A percentile compares a stretch with the other conserved stretches of the same genome.
Conservation (phyloP, 2,888 invertebrate species). For the Drosophila atroscutellata region DNA sequence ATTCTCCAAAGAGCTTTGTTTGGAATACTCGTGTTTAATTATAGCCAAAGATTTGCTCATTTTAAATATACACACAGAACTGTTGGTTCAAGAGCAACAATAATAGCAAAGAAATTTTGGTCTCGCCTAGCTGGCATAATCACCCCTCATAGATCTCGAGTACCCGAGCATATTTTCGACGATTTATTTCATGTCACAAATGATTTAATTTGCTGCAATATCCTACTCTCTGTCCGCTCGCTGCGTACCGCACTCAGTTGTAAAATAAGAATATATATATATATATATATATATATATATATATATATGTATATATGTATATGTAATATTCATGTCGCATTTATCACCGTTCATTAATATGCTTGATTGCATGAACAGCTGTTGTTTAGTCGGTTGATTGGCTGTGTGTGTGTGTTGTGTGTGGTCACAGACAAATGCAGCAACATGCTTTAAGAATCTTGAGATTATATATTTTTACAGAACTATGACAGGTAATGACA, state of each 20-base stretch:
- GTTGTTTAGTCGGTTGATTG: conserved; percentile 33
- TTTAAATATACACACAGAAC: conserved; percentile 22
- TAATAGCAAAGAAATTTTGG: conserved; percentile 23
- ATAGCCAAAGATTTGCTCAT: conserved; percentile 53
- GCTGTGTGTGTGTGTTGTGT: conserved; percentile 18
- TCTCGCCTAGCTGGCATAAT: conserved; percentile 17
- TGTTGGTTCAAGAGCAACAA: conserved; percentile 21
- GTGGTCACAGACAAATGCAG: conserved; percentile 47
- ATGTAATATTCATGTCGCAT: conserved; percentile 48
- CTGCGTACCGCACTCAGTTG: conserved; percentile 30
- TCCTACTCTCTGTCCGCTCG: conserved; percentile 18
- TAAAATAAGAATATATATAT: conserved; percentile 49
- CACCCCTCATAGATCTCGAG: conserved; percentile 6
- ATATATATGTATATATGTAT: conserved; percentile 26
- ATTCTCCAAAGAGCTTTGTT: conserved; percentile 26
- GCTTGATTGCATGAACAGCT: conserved; percentile 78
- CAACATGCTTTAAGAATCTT: conserved; percentile 40
- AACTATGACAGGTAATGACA: conserved; percentile 23
- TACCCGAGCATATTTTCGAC: conserved; percentile 36
- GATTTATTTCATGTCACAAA: conserved; percentile 80
- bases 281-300: conserved; percentile 23
- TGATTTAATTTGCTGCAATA: conserved; percentile 67
- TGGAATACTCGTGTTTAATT: conserved; percentile 54
- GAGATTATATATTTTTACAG: conserved; percentile 25
- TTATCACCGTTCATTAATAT: conserved; percentile 66